These are phyloP conservation scores for Agelas oroides DNA, from an alignment of 37 sponge, comb jelly and placozoan species.

Conservation along the genomic window DNA sequence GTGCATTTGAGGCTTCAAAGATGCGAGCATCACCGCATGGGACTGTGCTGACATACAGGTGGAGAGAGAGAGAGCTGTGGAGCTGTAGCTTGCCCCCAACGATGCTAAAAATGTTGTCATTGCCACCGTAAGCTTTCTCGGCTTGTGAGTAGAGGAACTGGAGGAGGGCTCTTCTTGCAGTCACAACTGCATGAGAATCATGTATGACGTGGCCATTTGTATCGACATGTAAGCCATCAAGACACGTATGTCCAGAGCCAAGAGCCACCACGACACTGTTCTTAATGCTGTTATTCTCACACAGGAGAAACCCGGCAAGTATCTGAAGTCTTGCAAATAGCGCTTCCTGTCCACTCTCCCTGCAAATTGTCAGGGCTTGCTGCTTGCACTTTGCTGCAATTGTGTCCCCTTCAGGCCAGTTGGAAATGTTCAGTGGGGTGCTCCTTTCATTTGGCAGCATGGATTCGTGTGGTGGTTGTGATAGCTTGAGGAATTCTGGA, in stretches of 20 bases:
- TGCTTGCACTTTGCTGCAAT: slow-evolving; percentile 41
- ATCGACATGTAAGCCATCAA: not conserved
- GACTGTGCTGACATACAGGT: slow-evolving; percentile 84
- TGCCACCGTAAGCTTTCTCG: not conserved
- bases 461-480: not conserved
- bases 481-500: slow-evolving; percentile 2
- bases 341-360: not conserved
- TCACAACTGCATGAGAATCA: slow-evolving; percentile 25
- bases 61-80: slow-evolving; percentile 56
- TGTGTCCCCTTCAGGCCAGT: not conserved
- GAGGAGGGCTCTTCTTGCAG: slow-evolving; percentile 7
- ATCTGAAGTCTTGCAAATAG: slow-evolving; percentile 8
- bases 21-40: slow-evolving; percentile 90
- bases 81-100: not conserved
- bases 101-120: not conserved
- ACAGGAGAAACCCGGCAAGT: slow-evolving; percentile 9
- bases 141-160: slow-evolving; percentile 12
- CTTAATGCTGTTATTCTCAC: not conserved
- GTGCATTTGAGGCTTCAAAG: not conserved
- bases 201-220: not conserved
- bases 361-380: not conserved
- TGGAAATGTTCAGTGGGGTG: not conserved
- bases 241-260: slow-evolving; percentile 11
- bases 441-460: not conserved
- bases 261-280: slow-evolving; percentile 20